Base-by-base conservation (phyloP, 2,888 invertebrate species). In the Fabriciana adippe region DNA sequence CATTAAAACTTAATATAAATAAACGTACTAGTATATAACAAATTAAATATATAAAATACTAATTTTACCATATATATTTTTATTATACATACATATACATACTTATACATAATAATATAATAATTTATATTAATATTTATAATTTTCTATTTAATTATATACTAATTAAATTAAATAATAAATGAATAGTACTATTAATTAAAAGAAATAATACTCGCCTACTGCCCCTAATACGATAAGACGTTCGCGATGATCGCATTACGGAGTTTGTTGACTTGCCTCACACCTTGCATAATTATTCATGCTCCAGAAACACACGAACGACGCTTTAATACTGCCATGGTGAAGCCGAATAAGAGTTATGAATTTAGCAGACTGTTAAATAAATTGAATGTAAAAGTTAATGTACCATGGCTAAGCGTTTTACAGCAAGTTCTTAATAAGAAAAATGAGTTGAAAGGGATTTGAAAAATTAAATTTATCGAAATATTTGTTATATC, bases 181-280 rank as follows among this genome's bases (percentile, higher is more conserved):
- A 50, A 48, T 15, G 21, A 13, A 16, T 15, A 51, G 14, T 26
- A 13, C 15, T 18, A 8, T 18, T 31, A 51, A 26, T 31, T 54
- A 31, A 5, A 21, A 61, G 60, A 61, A 61, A 61, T 18, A 51
- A 53, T 51, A 69, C 70, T 68, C 57, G 59, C 69, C 62, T 45
- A 64, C 60, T 64, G 66, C 57, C 72, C 73, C 51, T 68, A 73
- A 73, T 73, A 64, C 62, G 51, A 15, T 72, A 67, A 72, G 72
- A 70, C 70, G 65, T 68, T 70, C 64, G 68, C 54, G 48, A 55
- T 48, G 63, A 72, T 72, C 70, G 64, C 41, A n/a, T 70, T 64
- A 68, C 54, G 0, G 51, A 63, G 60, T 70, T 66, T 69, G 62
- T 69, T 61, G 70, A 68, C 67, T 68, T 63, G 35, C 47, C 31